Base-by-base conservation (phyloP, 1,140 invertebrate genomes). In the Philaenus spumarius region DNA sequence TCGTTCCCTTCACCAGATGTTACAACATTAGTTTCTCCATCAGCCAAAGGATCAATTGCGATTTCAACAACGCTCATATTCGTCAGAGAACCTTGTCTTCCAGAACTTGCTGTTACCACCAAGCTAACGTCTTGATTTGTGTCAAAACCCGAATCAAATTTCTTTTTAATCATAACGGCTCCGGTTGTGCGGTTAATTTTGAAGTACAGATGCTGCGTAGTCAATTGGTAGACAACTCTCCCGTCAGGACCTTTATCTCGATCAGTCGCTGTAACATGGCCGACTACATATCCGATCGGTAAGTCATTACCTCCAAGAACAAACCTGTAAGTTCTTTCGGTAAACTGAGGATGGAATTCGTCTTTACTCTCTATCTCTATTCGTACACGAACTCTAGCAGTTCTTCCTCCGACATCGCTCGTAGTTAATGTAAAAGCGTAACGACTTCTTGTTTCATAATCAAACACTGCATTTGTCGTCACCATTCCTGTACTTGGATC, bases 331-430 rank as follows among this genome's bases (percentile, higher is more conserved):
- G 87, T 86, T 53, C 85, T 80, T 68, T 94, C 86, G 0, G 85
- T 87, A 68, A 98, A 97, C 63, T 89, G 87, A 0, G 95, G 95
- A 68, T 87, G 83, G 73, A 89, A 97, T 73, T 97, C 95, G 72
- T 98, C 95, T 61, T 85, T 80, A 53, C 93, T 93, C 65, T 93
- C 87, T 58, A 97, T 86, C 68, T 93, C 86, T 1, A 97, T 82
- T 53, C 85, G 78, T 0, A 96, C 90, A 64, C 84, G 82, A 0
- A 91, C 88, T 7, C 80, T 82, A 0, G 88, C 81, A 22, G 76
- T 80, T 70, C 83, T 81, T 0, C 90, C 91, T 17, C 92, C 94
- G 45, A 81, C 72, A 73, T 97, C 95, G 6, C 80, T 87, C 1
- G 92, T 93, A 61, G 80, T 80, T 7, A 97, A 75, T 0, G 84